Evolutionary conservation across 2,888 invertebrate species (phyloP), one percentile per base, ranked within the genome.

Genomic region (Schizotus pectinicornis): DNA sequence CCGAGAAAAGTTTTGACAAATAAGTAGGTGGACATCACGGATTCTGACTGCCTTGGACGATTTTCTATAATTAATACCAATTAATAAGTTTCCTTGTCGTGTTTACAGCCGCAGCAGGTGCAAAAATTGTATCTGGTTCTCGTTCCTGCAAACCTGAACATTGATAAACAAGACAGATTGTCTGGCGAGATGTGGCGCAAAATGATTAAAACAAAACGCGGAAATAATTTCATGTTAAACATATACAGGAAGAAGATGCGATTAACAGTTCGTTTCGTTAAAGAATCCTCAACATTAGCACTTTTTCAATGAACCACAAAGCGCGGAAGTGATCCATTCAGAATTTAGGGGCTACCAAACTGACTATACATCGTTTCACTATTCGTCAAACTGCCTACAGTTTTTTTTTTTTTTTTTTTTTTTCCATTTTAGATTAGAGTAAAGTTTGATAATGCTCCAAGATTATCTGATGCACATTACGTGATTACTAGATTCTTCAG

Each of bases 31-130:
- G 62, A 62, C 54, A 22, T 22, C 22, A 62, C 63, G 57, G 58
- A 56, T 63, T 60, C 56, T 55, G 51, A 55, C 56, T 56, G 59
- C 56, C 56, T 55, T 61, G 42, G 57, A 54, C 53, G 60, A 57
- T 59, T 51, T 53, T 46, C 56, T 53, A 59, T 62, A 66, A 66
- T 64, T 66, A 66, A 52, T 52, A 61, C 59, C 59, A 62, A 66
- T 66, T 66, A 64, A 64, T 62, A 62, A 54, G 49, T 60, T 61
- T 62, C 36, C 51, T 56, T 62, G 56, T 64, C 58, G 56, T 51
- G 62, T 66, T 60, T 64, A 52, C 56, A 51, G 38, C 9, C 7
- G 11, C 31, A 22, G 30, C 32, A 38, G 39, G 30, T 31, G 45
- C 38, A 22, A 31, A 39, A 50, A 22, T 50, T 38, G 13, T 39